These are phyloP conservation scores for Drosophila subquinaria DNA, from an alignment of 2,888 invertebrate genomes.

Conservation along the genomic window DNA sequence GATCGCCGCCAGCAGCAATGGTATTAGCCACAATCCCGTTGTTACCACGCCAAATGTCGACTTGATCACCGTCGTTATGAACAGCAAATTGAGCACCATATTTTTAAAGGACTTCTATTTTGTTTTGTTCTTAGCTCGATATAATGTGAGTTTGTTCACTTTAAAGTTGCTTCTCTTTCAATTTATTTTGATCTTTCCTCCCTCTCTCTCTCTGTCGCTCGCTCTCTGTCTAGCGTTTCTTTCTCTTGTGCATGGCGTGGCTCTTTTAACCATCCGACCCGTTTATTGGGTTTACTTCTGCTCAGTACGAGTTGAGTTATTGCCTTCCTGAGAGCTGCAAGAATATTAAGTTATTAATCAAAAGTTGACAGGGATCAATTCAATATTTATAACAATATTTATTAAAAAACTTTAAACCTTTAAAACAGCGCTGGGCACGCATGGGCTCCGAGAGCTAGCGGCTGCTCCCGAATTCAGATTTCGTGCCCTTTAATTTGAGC, in stretches of 20 bases:
- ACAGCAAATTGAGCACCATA: constrained; percentile 91
- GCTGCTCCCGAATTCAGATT: too few species aligned
- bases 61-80: constrained; percentile 92
- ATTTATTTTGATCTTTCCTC: background rate
- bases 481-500: too few species aligned
- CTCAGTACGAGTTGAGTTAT: background rate
- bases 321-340: constrained; percentile 12
- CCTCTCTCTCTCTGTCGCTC: constrained; percentile 16
- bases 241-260: constrained; percentile 74
- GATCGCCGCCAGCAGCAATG: constrained; percentile 92
- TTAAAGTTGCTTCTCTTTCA: background rate
- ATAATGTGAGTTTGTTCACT: background rate
- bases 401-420: background rate
- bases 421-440: too few species aligned
- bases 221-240: constrained; percentile 61
- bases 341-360: background rate
- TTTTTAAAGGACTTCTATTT: constrained; percentile 43
- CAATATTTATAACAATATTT: background rate
- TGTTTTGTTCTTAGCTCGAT: too few species aligned
- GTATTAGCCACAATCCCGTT: constrained; percentile 94
- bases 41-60: constrained; percentile 90
- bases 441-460: too few species aligned
- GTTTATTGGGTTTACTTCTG: background rate
- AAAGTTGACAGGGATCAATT: background rate
- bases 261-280: constrained; percentile 30